Base-by-base conservation (phyloP, 1,140 invertebrate genomes). In the Macrostomum lignano region DNA sequence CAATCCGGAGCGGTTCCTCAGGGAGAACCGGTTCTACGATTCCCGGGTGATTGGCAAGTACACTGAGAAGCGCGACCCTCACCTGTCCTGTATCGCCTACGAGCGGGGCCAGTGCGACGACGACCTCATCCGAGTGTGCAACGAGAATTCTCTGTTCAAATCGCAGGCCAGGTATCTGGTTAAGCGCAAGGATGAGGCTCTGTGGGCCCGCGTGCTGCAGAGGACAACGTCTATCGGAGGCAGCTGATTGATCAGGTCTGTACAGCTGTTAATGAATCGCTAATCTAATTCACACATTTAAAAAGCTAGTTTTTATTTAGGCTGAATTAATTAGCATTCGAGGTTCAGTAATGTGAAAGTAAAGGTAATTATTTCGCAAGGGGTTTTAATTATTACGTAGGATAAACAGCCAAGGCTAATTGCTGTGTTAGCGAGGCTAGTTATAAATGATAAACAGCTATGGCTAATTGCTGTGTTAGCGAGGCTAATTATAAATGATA, bases 21-120 rank as follows among this genome's bases (percentile, higher is more conserved):
- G 72, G 60, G 74, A 79, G 44, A 79, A 79, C 54, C 70, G 73
- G 46, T 74, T 69, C 47, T 96, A 98, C 53, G 91, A 98, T 51
- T 88, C 81, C 32, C 65, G 73, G 39, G 79, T 91, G 7, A 82
- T 96, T 22, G 91, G 91, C n/a, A 60, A 60, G 39, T 98, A 98
- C 57, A 98, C 91, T 60, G 91, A 98, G 54, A 98, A 96, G 59
- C 70, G 91, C 44, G 86, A 98, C 62, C 91, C 91, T 3, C 88
- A 98, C 61, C 63, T 94, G 36, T 86, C 91, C 0, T 96, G 86
- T 60, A 76, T 98, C 7, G 86, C 91, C 7, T 98, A 98, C 53
- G 91, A 98, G 55, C 68, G 91, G 34, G 91, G 91, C 0, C 71
- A 81, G 45, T 96, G 88, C 60, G 88, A 98, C 59, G 65, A 76